Evolutionary conservation across 2,888 invertebrate species (phyloP), one percentile per base, ranked within the genome.

Genomic region (Balanococcus diminutus): DNA sequence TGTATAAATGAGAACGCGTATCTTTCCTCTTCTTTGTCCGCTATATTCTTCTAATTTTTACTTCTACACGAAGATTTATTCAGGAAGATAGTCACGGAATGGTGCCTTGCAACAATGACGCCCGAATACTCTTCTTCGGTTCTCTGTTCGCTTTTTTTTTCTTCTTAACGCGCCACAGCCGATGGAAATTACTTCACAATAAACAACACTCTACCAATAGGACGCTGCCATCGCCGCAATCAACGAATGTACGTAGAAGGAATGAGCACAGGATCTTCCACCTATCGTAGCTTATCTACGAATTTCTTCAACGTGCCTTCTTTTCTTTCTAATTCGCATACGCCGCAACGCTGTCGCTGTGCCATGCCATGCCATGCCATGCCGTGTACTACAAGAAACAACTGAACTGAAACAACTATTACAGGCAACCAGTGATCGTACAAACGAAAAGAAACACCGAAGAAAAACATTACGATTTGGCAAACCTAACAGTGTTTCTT

Each of bases 11-110:
- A 79, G 75, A 79, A 79, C 75, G 36, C 31, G 28, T 36, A 32
- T n/a, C n/a, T 79, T 79, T 79, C 28, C 36, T 36, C 25, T 79
- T 79, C 31, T 79, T 79, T 36, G 32, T 79, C 75, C 75, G 75
- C 75, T n/a, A 19, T 36, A 31, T 19, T 36, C 75, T 36, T 19
- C 36, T 9, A 79, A 32, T 36, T 79, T 19, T 32, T 79, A 79
- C 75, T 79, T 31, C 32, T 79, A 79, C 22, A 16, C 36, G n/a
- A 32, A 36, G 31, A 79, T 36, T 32, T 79, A 51, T 82, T 51
- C 56, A 82, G 82, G 75, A 79, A 85, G 85, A 85, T 85, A 51
- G 85, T 85, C 85, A 85, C 79, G 85, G 75, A 85, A 79, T 79
- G 85, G 39, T 79, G 85, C 75, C 79, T 75, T 51, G 22, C 79